Base-by-base conservation (phyloP, 1,140 invertebrate species). In the Galleria mellonella region DNA sequence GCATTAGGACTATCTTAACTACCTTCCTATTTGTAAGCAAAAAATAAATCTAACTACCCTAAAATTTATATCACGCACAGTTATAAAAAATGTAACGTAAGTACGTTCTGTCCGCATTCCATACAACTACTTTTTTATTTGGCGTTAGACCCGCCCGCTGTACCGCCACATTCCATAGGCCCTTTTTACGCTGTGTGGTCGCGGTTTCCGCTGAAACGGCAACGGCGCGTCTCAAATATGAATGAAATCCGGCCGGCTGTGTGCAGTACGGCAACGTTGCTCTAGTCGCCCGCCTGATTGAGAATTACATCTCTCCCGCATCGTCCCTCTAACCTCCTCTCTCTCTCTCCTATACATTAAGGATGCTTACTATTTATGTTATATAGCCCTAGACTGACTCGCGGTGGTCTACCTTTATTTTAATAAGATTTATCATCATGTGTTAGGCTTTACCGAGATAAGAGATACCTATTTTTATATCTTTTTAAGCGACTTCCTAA, bases 161-260 rank as follows among this genome's bases (percentile, higher is more conserved):
- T 83, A 78, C 73, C 52, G 72, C 73, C 78, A 81, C 78, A 82
- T 83, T 85, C 78, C 82, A 68, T 51, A 75, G 69, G 67, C 75
- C 66, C 71, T 76, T 83, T 82, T 85, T 85, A 82, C 74, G 69
- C 58, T 82, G 75, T 78, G 77, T 81, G 75, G 77, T 79, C 77
- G 76, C 75, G 75, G 78, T 83, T 85, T 85, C 82, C 82, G 82
- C 71, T 75, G 74, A 66, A 64, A 72, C 77, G 78, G 82, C 82
- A 85, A 85, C 82, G 75, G 60, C 77, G 77, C 75, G 66, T 69
- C 66, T 81, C 71, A 85, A 81, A 85, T 83, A 85, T 85, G 82
- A 85, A 85, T 85, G 82, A 85, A 85, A 84, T 78, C 78, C 78
- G 70, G 75, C 77, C 71, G 69, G 52, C 66, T 50, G 66, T 62